Evolutionary conservation across 2,113 vertebrate genomes (phyloP), one percentile per base, ranked within the genome.

Genomic region (Pseudorhombus dupliciocellatus): DNA sequence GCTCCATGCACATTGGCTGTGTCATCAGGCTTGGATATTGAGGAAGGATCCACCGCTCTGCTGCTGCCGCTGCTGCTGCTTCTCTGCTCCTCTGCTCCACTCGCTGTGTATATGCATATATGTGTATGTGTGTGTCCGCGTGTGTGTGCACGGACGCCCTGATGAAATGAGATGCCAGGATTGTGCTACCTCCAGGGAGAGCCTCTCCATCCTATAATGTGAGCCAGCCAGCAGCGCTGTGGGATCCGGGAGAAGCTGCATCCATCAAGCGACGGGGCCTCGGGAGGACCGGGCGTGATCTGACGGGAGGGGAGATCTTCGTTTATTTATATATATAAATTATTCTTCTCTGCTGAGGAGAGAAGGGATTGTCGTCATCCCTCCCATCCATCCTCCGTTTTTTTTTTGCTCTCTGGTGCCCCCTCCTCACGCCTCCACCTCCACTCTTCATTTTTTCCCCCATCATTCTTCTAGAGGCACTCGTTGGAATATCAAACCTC

Each of bases 1-100:
- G 79, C 85, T 87, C 15, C 58, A 8, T 70, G 81, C 82, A 87
- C 84, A 81, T 59, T 80, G 84, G 69, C 79, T 79, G 48, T 86
- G 89, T 92, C 91, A 92, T 87, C 91, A 79, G 84, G 80, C 84
- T 89, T 74, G 75, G 89, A 88, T 89, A 88, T 89, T 85, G 85
- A 87, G 87, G 89, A 87, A 88, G 87, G 84, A 87, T 90, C 77
- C 70, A 59, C 83, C 78, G 80, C 84, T 79, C 62, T 55, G 40
- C 81, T 59, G 66, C 78, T 70, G 77, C 79, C 14, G 28, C 77
- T 11, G 67, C 79, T 62, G 68, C 78, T 75, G 77, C 79, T 20
- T 22, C 77, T 14, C 65, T n/a, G n/a, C n/a, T n/a, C 79, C 66
- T 50, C 46, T 50, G 73, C 85, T 83, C 66, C 79, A 83, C 79